Base-by-base conservation (phyloP, 2,888 invertebrate species). In the Drosophila niveifrons region DNA sequence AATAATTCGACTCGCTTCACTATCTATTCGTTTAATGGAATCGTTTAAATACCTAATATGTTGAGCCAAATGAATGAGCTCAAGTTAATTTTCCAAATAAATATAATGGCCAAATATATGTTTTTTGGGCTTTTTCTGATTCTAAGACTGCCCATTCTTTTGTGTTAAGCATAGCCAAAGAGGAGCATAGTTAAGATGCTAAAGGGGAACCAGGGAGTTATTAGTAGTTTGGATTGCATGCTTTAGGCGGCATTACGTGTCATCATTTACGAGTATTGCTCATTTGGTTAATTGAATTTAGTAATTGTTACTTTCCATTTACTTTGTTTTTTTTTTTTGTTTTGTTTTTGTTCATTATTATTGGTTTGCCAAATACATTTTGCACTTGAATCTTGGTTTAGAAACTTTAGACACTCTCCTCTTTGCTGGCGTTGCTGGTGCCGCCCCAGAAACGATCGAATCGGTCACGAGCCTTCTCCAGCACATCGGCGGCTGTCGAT, bases 401-500 rank as follows among this genome's bases (percentile, higher is more conserved):
- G 18, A 46, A n/a, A 53, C 57, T 39, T 90, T 92, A 92, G 78
- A 92, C 94, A 88, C 93, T 94, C 80, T 94, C 94, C 82, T 94
- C 94, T 85, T 94, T 94, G 84, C 93, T 75, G 72, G 70, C 73
- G 65, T 53, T 78, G 72, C 58, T 94, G 88, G 70, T 67, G 68
- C 64, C 94, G 88, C 96, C 96, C 96, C 96, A 96, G 92, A 97
- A 96, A 90, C 96, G 95, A 92, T 97, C 97, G 91, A 97, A 96
- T 84, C 96, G 95, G 92, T 95, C 96, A 83, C 96, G 95, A 84
- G 96, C 96, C 91, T 95, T 95, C 91, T 96, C 96, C 77, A 97
- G 93, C 71, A 96, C 96, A 90, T 96, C 96, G 62, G 95, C 94
- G 39, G 96, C 95, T 52, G 91, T 90, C 64, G 84, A 90, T 57